Percentiles rank a stretch among this genome's conserved stretches.
phyloP scores from a whole-genome alignment of 2,888 invertebrate species.

The Epirrhoe alternata region DNA sequence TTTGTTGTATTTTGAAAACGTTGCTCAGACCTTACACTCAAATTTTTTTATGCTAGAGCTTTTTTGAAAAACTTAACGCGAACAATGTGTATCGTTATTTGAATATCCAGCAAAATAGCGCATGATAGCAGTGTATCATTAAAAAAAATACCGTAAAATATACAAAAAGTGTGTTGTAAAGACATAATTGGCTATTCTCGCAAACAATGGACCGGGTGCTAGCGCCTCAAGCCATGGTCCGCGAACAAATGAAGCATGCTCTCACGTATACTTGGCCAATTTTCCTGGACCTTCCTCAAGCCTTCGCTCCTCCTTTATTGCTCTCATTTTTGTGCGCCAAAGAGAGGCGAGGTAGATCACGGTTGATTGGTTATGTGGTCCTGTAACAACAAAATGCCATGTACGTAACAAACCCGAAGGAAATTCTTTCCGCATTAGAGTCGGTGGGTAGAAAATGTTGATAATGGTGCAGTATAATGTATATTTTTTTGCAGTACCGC shows the following conservation, averaged over 20 bases:
- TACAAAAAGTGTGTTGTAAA: constrained; percentile 69
- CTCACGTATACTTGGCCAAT: constrained; percentile 67
- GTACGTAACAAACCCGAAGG: constrained; percentile 63
- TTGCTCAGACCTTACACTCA: no score
- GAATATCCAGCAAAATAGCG: constrained; percentile 12
- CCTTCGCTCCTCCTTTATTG: constrained; percentile 30
- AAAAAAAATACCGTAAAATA: constrained; percentile 54
- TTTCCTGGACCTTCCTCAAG: constrained; percentile 49
- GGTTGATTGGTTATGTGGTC: constrained; percentile 48
- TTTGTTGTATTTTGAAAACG: no score
- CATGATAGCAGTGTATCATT: constrained; percentile 31
- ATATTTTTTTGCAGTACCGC: constrained; percentile 25
- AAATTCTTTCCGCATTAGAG: constrained; percentile 66
- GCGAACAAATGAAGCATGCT: constrained; percentile 75
- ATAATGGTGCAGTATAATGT: constrained; percentile 40
- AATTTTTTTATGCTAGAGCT: no score
- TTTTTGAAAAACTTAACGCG: no score
- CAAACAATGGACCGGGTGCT: constrained; percentile 75
- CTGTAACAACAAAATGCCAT: constrained; percentile 66
- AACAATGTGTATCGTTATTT: constrained; percentile 15
- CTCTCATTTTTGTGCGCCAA: constrained; percentile 15
- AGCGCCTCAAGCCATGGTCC: constrained; percentile 64
- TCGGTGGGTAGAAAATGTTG: constrained; percentile 49
- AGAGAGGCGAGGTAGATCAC: constrained; percentile 47
- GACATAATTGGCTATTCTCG: constrained; percentile 76